phyloP scores from a whole-genome alignment of 1,140 invertebrate species.

The Apolygus lucorum region DNA sequence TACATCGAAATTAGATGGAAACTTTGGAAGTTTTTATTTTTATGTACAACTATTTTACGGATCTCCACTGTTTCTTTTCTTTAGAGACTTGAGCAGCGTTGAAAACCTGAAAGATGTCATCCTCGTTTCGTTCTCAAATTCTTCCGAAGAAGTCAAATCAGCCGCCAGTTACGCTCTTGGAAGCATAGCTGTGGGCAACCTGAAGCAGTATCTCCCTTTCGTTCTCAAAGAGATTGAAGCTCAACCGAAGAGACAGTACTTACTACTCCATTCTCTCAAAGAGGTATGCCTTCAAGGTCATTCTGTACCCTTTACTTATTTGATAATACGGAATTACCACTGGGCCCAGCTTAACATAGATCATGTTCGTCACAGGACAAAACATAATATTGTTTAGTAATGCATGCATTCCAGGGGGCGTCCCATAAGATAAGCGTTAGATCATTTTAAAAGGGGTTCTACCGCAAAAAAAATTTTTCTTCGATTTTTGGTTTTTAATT shows the following conservation, averaged over 20 bases:
- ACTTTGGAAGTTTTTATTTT: too few species aligned
- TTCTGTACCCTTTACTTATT: too few species aligned
- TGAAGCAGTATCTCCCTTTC: slow-evolving; percentile 87
- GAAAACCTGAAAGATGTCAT: slow-evolving; percentile 62
- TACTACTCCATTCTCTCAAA: slow-evolving; percentile 92
- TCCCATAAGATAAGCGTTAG: too few species aligned
- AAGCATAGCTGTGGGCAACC: slow-evolving; percentile 88
- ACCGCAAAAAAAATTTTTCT: too few species aligned
- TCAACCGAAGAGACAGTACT: slow-evolving; percentile 89
- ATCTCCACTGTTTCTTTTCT: slow-evolving; percentile 8
- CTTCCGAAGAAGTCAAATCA: slow-evolving; percentile 84
- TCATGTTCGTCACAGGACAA: too few species aligned
- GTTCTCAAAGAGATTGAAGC: slow-evolving; percentile 88
- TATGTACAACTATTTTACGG: background rate
- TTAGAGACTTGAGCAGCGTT: slow-evolving; percentile 74
- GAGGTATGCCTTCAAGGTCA: slow-evolving; percentile 75
- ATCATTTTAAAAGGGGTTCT: too few species aligned
- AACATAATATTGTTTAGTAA: too few species aligned
- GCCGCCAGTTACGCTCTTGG: slow-evolving; percentile 94
- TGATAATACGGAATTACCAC: too few species aligned
- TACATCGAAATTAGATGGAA: too few species aligned
- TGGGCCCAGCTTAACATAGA: too few species aligned
- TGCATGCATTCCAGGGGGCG: too few species aligned
- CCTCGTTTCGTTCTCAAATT: slow-evolving; percentile 62
- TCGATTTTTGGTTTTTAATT: too few species aligned